Evolutionary conservation across 1,140 invertebrate species (phyloP), one percentile per base, ranked within the genome.

Genomic region (Anastrepha obliqua): DNA sequence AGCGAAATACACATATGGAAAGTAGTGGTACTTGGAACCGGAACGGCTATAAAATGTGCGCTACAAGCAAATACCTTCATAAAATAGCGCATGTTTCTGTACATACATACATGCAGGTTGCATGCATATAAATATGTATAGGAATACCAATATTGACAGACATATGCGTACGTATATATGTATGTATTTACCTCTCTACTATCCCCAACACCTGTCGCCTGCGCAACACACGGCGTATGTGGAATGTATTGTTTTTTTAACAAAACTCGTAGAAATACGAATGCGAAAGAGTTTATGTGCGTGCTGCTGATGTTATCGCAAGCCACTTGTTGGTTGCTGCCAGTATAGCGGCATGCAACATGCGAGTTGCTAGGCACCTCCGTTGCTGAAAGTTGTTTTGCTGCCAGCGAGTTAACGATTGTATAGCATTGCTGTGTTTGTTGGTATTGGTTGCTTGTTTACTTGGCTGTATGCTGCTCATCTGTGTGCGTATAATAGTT

Each of bases 401-500:
- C 42, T 55, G 74, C 15, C 51, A 17, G 17, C 44, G n/a, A 1
- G 17, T 58, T 55, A 55, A 55, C 11, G 42, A n/a, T 55, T 81
- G 6, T 81, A 13, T 29, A 47, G 74, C 42, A 20, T 81, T 81
- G 47, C 3, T n/a, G 2, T 51, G 47, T n/a, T 20, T 15, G 17
- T 0, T 20, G 44, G 39, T 74, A 8, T 7, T 74, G 9, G 0
- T 44, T n/a, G 13, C 42, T 15, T 74, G 7, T 74, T 55, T 74
- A 3, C 29, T 47, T n/a, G 13, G 47, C 47, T 42, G 44, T 29
- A n/a, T 11, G 70, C 17, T 47, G 44, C 70, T 15, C 70, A 13
- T 74, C 55, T 81, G 44, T 55, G 20, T 81, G 74, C 74, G 74
- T 81, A 81, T 81, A 81, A 81, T 55, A 29, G 74, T 81, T 81